phyloP scores from a whole-genome alignment of 2,797 vertebrate species.

The Hafferia zeledoni region DNA sequence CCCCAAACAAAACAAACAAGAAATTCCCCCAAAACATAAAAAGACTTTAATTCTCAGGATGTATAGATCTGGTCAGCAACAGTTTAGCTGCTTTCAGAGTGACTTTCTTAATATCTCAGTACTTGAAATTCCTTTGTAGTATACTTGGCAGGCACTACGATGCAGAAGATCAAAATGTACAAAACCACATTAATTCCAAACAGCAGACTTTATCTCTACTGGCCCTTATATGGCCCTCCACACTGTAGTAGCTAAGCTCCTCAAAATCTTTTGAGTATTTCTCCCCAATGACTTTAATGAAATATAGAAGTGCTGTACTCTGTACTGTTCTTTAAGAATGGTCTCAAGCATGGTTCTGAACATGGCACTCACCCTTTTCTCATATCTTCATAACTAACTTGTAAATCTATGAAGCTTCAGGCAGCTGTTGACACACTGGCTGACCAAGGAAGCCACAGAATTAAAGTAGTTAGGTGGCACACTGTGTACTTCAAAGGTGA shows the following conservation, averaged over 20 bases:
- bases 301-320: background rate
- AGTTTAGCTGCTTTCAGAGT: background rate
- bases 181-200: conserved; percentile 11
- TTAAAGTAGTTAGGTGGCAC: background rate
- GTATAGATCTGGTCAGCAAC: background rate
- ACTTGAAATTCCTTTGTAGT: conserved; percentile 23
- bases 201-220: background rate
- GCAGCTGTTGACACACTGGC: background rate
- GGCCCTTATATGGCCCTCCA: background rate
- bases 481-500: background rate
- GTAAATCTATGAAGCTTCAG: background rate
- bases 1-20: background rate
- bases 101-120: background rate
- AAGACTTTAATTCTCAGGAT: background rate
- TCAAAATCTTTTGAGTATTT: background rate
- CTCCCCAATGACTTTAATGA: background rate
- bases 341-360: background rate
- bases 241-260: background rate
- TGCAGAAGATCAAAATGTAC: background rate
- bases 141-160: conserved; percentile 14
- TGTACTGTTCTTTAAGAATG: background rate
- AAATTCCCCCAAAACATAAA: background rate
- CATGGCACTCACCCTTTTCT: background rate
- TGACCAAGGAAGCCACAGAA: background rate
- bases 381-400: background rate